Evolutionary conservation across 1,140 invertebrate genomes (phyloP), one percentile per base, ranked within the genome.

Genomic region (Leptinotarsa texana): DNA sequence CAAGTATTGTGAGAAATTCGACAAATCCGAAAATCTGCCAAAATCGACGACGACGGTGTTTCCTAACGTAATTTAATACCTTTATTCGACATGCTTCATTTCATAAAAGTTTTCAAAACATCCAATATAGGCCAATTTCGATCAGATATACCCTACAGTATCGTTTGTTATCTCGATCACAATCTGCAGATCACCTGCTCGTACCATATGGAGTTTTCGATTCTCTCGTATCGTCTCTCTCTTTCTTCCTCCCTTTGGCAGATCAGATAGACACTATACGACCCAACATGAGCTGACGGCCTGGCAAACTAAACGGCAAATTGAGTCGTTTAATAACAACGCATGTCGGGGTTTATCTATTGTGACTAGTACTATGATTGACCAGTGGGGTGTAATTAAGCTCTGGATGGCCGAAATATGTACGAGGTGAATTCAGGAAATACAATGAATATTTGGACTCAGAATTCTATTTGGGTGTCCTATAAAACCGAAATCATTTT

Each of bases 141-240:
- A 63, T 73, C 71, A 65, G 71, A 73, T 73, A 65, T 47, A 61
- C 42, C 33, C 15, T 57, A 65, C 13, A 63, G 71, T 73, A 73
- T 73, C 71, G 47, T 65, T 73, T 42, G 51, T 73, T 73, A 73
- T 73, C 71, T 73, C 61, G 42, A 73, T 73, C 71, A 48, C 71
- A 73, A 65, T 73, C 63, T 65, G 27, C 61, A 65, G 24, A 63
- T 65, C 71, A 73, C 71, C 71, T 73, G 71, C 71, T 65, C 27
- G 47, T 73, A 65, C 71, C 71, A 73, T 73, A 63, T 73, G 71
- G 71, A 22, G 33, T 33, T 57, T 33, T 17, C 21, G 27, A 62
- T 6, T 21, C 17, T 62, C 61, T 62, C 11, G 5, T 62, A 21
- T 62, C 61, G 5, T n/a, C 61, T 62, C 61, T 62, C 57, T n/a